Evolutionary conservation across 2,113 vertebrate genomes (phyloP), one percentile per base, ranked within the genome.

Genomic region (Dascyllus trimaculatus): DNA sequence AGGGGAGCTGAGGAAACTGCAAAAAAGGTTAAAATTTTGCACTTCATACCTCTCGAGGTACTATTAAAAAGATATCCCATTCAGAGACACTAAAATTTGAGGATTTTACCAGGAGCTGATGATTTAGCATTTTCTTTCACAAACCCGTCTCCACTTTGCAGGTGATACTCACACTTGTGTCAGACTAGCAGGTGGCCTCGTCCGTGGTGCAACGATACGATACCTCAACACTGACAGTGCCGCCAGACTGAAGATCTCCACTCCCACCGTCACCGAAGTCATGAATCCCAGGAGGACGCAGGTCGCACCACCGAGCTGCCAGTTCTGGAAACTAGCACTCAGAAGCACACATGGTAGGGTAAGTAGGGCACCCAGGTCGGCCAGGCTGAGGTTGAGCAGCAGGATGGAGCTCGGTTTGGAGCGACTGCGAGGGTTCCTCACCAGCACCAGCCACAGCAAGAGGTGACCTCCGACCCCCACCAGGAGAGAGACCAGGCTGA

Each of bases 381-480:
- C 92, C 84, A 93, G 86, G 84, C 92, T 94, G 26, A 94, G 91
- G 86, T 91, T 94, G n/a, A 94, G 87, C 8, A 95, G 91, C 75
- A 95, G 82, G 1, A 93, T 17, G 1, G 91, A 91, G 88, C 89
- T 89, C 0, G 93, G 92, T 61, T 89, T 91, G 67, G 85, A 89
- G 81, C 89, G 82, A 26, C 87, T 89, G 62, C 82, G 70, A 0
- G 86, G 92, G 73, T 92, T 93, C 61, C 76, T 86, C 69, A 91
- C 58, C 79, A 94, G 85, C 54, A 94, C 93, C 87, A 92, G 65
- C 88, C 91, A 93, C 83, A 94, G 69, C 63, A 93, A 87, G n/a
- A 93, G 70, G 86, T 94, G 93, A 71, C 91, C 93, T 7, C 88
- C 88, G 0, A 94, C 78, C 18, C 90, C 91, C 5, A 86, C 57